Base-by-base conservation (phyloP, 2,888 invertebrate genomes). In the Drosophila mulleri region DNA sequence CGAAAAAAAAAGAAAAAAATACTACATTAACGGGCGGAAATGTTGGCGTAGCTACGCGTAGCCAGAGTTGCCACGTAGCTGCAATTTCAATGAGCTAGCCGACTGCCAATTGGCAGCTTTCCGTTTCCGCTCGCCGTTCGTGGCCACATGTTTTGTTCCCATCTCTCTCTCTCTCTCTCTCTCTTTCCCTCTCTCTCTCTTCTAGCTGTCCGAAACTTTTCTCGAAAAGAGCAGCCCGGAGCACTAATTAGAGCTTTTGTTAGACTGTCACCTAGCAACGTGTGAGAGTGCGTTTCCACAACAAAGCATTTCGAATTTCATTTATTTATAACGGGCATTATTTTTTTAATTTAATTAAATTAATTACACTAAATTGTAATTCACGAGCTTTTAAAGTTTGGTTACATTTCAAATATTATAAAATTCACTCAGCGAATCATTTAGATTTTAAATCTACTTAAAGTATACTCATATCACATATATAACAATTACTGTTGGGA, bases 81-180 rank as follows among this genome's bases (percentile, higher is more conserved):
- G 53, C 29, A 54, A 50, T 65, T 76, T 70, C 70, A 76, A 62
- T 78, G 69, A 78, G 73, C 48, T 35, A 61, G 44, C 29, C 29
- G 42, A 16, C 57, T 62, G 58, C 32, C 76, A 50, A 62, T 71
- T 73, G 67, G 42, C 23, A 57, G 42, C 41, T 53, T 47, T 29
- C 42, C 42, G 18, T 41, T 64, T 56, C 50, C 66, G 54, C 18
- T 39, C 7, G 23, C 26, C 7, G 35, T 9, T 6, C 35, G 32
- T 4, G 3, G 12, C 35, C 45, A 45, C 47, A 41, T 18, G 18
- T 7, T 35, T 11, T n/a, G 12, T 35, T 14, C 12, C 23, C 48
- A 50, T 7, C 26, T 20, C n/a, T 12, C 26, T 16, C 20, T 16
- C 52, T n/a, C 16, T n/a, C 0, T 32, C 14, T 14, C 18, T 8